phyloP scores from a whole-genome alignment of 1,140 invertebrate genomes.

The Aethina tumida region DNA sequence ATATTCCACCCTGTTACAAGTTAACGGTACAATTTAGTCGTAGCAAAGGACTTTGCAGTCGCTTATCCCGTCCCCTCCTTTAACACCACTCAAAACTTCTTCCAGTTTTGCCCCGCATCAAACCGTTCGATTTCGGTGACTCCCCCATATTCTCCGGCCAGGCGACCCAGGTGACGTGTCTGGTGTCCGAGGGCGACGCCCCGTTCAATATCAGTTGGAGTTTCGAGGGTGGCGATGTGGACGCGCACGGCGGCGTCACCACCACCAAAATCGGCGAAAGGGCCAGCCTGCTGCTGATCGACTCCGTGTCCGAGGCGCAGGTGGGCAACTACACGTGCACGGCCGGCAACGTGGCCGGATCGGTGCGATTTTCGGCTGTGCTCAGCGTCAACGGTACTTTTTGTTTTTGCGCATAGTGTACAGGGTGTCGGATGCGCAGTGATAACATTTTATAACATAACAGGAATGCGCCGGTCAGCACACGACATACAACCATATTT shows the following conservation, averaged over 20 bases:
- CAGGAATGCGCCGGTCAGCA: too few relatives aligned
- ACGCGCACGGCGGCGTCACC: slow-evolving; percentile 39
- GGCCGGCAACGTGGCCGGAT: slow-evolving; percentile 34
- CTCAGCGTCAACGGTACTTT: slow-evolving; percentile 55
- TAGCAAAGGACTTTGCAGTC: too few relatives aligned
- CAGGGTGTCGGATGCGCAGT: too few relatives aligned
- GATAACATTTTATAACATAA: too few relatives aligned
- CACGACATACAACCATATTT: too few relatives aligned
- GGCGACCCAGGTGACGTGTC: slow-evolving; percentile 56
- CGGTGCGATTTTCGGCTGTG: slow-evolving; percentile 50
- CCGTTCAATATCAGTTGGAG: slow-evolving; percentile 52
- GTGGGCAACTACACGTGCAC: slow-evolving; percentile 49
- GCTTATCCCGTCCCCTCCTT: slow-evolving; percentile 1
- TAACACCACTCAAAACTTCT: slow-evolving; percentile 21
- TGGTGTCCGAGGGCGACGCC: slow-evolving; percentile 52
- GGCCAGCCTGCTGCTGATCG: slow-evolving; percentile 61
- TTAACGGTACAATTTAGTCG: slow-evolving; percentile 49
- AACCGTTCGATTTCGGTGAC: slow-evolving; percentile 50
- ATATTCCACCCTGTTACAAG: slow-evolving; percentile 48
- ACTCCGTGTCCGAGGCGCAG: slow-evolving; percentile 40
- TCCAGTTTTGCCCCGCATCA: slow-evolving; percentile 50
- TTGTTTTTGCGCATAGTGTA: slow-evolving; percentile 8
- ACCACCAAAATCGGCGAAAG: slow-evolving; percentile 55
- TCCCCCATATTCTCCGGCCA: slow-evolving; percentile 60
- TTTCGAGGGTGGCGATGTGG: slow-evolving; percentile 39